Evolutionary conservation across 1,140 invertebrate genomes (phyloP).

Genomic region (Trissolcus basalis): DNA sequence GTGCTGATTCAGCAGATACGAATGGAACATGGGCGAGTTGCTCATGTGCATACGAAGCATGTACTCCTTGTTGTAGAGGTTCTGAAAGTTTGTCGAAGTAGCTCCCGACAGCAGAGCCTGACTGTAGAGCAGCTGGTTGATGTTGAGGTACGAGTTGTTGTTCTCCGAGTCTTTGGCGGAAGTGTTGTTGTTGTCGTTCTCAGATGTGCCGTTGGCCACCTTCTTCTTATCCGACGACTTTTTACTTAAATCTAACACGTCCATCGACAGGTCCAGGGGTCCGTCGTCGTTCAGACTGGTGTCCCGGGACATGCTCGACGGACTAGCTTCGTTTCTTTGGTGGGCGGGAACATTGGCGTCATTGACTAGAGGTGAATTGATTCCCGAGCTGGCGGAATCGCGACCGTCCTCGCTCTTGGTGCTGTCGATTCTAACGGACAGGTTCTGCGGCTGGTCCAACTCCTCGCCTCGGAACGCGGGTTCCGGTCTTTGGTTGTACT

Average conservation of each 20-base stretch:
- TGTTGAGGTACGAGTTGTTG: conserved; percentile 66
- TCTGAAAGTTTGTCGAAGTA: conserved; percentile 71
- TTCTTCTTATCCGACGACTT: conserved; percentile 76
- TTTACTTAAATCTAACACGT: conserved; percentile 91
- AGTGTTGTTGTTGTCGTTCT: conserved; percentile 47
- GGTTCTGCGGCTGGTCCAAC: conserved; percentile 46
- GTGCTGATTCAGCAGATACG: conserved; percentile 77
- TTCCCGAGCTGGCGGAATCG: conserved; percentile 67
- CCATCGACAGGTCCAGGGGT: conserved; percentile 86
- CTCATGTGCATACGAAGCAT: conserved; percentile 72
- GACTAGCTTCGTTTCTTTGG: conserved; percentile 73
- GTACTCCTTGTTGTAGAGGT: conserved; percentile 76
- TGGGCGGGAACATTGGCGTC: conserved; percentile 69
- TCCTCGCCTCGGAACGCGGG: conserved; percentile 17
- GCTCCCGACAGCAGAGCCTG: conserved; percentile 75
- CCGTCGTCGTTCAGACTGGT: conserved; percentile 72
- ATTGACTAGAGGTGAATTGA: conserved; percentile 72
- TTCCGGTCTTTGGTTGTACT: conserved; percentile 21
- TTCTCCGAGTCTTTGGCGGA: conserved; percentile 40
- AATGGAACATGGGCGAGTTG: conserved; percentile 77
- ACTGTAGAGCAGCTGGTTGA: conserved; percentile 73
- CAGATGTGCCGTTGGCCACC: conserved; percentile 21
- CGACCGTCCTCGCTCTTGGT: conserved; percentile 62
- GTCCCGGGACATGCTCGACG: conserved; percentile 60
- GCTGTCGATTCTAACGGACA: conserved; percentile 49